These are phyloP conservation scores for Gadus chalcogrammus DNA, from an alignment of 2,113 vertebrate species.

Conservation along the genomic window DNA sequence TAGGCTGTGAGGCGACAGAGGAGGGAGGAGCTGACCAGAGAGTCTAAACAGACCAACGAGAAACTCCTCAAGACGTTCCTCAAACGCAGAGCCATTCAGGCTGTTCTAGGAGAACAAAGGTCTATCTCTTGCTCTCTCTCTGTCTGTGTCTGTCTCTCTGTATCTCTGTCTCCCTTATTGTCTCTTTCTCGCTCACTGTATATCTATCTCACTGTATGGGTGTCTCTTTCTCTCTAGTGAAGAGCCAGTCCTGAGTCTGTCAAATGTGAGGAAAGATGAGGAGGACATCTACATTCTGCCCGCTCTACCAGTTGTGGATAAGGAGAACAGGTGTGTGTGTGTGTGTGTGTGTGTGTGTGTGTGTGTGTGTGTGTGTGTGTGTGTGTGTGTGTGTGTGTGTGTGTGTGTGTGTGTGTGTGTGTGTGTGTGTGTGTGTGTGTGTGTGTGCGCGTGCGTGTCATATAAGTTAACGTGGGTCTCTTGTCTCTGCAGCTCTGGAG, in stretches of 20 bases:
- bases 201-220: not conserved
- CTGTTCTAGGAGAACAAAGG: slow-evolving; percentile 80
- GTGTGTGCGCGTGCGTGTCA: not conserved
- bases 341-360: too few relatives aligned
- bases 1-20: slow-evolving; percentile 87
- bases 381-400: slow-evolving; percentile 43
- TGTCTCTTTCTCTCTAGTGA: slow-evolving; percentile 58
- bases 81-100: slow-evolving; percentile 91
- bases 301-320: slow-evolving; percentile 75
- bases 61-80: slow-evolving; percentile 90
- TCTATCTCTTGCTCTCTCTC: not conserved
- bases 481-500: not conserved
- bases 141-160: not conserved
- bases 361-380: too few relatives aligned
- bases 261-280: slow-evolving; percentile 78
- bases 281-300: slow-evolving; percentile 87
- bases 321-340: slow-evolving; percentile 77
- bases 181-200: too few relatives aligned
- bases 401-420: too few relatives aligned
- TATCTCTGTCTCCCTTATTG: not conserved
- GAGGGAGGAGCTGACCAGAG: slow-evolving; percentile 78
- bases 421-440: too few relatives aligned
- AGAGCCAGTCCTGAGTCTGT: slow-evolving; percentile 82
- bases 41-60: slow-evolving; percentile 86
- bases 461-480: not conserved